A percentile compares a stretch with the other conserved stretches of the same genome.
phyloP scores from a whole-genome alignment of 1,140 invertebrate species.

The Lutraria rhynchaena region DNA sequence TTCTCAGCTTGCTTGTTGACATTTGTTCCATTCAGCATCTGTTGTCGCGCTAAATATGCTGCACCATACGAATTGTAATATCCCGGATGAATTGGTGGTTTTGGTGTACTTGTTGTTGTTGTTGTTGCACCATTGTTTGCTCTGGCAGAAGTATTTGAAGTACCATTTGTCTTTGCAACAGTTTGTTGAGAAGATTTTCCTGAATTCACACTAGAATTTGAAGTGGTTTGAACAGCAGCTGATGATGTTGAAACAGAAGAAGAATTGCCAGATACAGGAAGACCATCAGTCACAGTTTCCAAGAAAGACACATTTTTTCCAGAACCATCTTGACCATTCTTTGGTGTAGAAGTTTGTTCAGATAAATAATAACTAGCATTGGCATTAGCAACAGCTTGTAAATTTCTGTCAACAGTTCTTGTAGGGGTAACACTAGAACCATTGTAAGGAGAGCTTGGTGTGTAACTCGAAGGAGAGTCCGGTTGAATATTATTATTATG shows the following conservation, averaged over 20 bases:
- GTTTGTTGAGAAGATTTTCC: background rate
- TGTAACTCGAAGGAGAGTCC: too few relatives aligned
- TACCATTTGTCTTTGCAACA: slow-evolving; percentile 7
- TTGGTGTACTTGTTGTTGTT: slow-evolving; percentile 5
- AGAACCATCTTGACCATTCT: slow-evolving; percentile 10
- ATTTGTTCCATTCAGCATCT: background rate
- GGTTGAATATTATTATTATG: background rate
- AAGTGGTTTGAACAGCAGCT: background rate
- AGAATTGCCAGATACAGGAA: background rate
- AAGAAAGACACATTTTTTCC: slow-evolving; percentile 32
- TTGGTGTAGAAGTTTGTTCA: background rate
- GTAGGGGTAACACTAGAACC: background rate
- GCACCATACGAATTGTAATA: slow-evolving; percentile 54
- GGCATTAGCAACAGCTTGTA: background rate
- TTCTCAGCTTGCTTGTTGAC: background rate
- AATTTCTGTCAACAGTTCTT: background rate
- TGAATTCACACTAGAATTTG: background rate
- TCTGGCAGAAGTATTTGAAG: background rate
- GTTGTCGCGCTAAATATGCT: slow-evolving; percentile 33
- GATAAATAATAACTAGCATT: too few relatives aligned
- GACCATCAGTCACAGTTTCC: slow-evolving; percentile 46
- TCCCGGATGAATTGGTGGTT: slow-evolving; percentile 22
- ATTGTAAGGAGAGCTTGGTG: background rate
- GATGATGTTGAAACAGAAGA: background rate
- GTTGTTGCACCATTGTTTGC: background rate